Percentiles rank a stretch among this genome's conserved stretches.
Conservation (phyloP, 2,888 invertebrate genomes). For the Entomobrya proxima region DNA sequence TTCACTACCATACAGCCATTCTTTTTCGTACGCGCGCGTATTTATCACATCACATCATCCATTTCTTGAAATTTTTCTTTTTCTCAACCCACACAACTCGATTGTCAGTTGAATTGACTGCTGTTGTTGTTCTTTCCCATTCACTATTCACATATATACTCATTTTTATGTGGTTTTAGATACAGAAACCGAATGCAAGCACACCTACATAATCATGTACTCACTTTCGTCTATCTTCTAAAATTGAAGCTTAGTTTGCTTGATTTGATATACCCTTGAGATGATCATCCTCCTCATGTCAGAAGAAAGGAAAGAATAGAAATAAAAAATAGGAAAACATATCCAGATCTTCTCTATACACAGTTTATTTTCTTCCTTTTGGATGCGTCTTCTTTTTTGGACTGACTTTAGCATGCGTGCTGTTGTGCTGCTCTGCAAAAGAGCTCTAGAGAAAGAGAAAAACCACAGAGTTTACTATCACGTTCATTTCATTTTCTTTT, state of each 20-base stretch:
- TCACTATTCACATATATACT: too few species aligned
- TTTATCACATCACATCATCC: constrained; percentile 31
- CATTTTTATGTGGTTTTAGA: too few species aligned
- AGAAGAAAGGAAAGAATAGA: neutral
- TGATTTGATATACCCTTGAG: constrained; percentile 52
- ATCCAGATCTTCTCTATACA: neutral
- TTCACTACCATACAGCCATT: too few species aligned
- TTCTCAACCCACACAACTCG: neutral
- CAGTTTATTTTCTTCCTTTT: constrained; percentile 4
- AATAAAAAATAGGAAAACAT: neutral
- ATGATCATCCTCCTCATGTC: constrained; percentile 23
- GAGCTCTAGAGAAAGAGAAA: too few species aligned
- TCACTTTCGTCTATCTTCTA: neutral
- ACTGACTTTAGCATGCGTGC: too few species aligned
- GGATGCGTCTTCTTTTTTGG: neutral
- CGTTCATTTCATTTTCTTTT: constrained; percentile 13
- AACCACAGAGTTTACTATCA: constrained; percentile 47
- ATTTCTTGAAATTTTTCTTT: constrained; percentile 10
- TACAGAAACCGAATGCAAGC: too few species aligned
- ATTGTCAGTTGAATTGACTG: constrained; percentile 24
- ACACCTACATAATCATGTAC: too few species aligned
- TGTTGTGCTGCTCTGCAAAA: too few species aligned
- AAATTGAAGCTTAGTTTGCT: neutral
- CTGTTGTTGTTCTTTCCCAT: neutral
- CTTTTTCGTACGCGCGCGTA: too few species aligned